These are phyloP conservation scores for Stichodactyla helianthus DNA, from an alignment of 64 coral and sea anemone species.

Conservation along the genomic window DNA sequence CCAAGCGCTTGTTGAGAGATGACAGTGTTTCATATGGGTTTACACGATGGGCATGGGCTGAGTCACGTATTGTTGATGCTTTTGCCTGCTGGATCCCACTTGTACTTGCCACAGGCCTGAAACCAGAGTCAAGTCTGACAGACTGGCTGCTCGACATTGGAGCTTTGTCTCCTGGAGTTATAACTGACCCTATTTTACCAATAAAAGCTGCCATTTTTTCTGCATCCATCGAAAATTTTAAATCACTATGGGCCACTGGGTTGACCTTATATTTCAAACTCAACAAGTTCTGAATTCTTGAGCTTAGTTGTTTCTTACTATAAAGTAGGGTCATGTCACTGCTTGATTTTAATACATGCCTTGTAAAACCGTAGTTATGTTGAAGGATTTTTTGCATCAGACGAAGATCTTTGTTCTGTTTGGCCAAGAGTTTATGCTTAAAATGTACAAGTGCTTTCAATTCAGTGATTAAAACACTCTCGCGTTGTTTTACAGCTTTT, in stretches of 20 bases:
- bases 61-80: neutral
- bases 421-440: constrained; percentile 90
- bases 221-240: constrained; percentile 87
- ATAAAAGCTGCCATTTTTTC: constrained; percentile 77
- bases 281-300: constrained; percentile 94
- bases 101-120: constrained; percentile 37
- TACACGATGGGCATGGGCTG: neutral
- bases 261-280: constrained; percentile 92
- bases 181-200: constrained; percentile 83
- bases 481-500: constrained; percentile 86
- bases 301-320: constrained; percentile 87
- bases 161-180: constrained; percentile 68
- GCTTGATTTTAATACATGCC: constrained; percentile 76
- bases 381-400: constrained; percentile 97
- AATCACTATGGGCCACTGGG: constrained; percentile 95
- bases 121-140: constrained; percentile 25
- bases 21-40: constrained; percentile 75
- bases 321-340: constrained; percentile 86
- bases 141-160: neutral
- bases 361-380: constrained; percentile 97
- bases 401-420: constrained; percentile 91
- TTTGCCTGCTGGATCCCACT: constrained; percentile 14
- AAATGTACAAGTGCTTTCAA: constrained; percentile 91
- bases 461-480: constrained; percentile 71
- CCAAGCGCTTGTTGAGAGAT: constrained; percentile 68